Evolutionary conservation across 2,888 invertebrate genomes (phyloP), one percentile per base, ranked within the genome.

Genomic region (Cephalotes varians): DNA sequence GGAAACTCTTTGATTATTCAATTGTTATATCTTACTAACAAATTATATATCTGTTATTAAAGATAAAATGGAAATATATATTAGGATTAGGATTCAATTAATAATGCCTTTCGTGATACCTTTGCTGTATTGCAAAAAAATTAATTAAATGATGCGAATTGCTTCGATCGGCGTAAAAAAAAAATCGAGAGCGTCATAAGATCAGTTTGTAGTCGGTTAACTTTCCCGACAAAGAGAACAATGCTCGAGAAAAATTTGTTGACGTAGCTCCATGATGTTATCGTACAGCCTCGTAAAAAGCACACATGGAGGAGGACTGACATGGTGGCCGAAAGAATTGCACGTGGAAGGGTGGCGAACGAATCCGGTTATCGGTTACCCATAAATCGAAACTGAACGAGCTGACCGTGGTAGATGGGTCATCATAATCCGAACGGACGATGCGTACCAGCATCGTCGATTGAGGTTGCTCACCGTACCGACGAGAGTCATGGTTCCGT

Each of bases 371-470:
- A 90, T 90, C 90, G 90, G 88, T 91, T 90, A 87, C 83, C 91
- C 91, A 91, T 90, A 90, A 90, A 90, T 90, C 90, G 89, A 88
- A 85, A 86, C 84, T 81, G 87, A 90, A 90, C 88, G 90, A 87
- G 86, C 90, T 86, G 88, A 87, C 86, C 87, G 86, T 86, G 69
- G 88, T 87, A 81, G 88, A 90, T 90, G 86, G 90, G 85, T 86
- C 90, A 86, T 90, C 90, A 90, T 90, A 90, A 90, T 90, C 86
- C 88, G 73, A 81, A 67, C 83, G 90, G 80, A 74, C 85, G 87
- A 83, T 80, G 83, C 80, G 83, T 34, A 69, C 58, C 40, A 81
- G 83, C 83, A 81, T 81, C 77, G 85, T 74, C 81, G 84, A 87
- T 87, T 83, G 87, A 79, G 64, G 80, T 73, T 76, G 82, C 49